Conservation (phyloP, 2,797 vertebrate genomes). For the Chanos chanos region DNA sequence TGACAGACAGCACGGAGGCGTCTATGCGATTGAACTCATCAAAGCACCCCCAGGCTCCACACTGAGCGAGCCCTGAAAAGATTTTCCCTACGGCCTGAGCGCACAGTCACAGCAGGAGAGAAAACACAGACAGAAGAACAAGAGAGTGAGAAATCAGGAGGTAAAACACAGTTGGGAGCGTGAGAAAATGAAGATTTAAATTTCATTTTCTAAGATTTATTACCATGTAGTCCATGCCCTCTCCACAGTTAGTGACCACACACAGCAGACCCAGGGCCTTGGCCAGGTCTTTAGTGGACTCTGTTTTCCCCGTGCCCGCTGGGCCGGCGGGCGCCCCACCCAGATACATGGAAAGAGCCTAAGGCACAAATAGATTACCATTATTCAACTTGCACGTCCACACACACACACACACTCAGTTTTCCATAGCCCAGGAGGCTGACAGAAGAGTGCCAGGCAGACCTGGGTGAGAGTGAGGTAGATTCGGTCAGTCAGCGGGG, state of each 20-base stretch:
- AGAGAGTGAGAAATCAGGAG: not conserved
- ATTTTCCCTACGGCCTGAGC: slow-evolving; percentile 94
- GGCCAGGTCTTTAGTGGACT: slow-evolving; percentile 96
- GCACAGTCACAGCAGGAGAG: no score
- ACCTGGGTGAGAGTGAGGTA: slow-evolving; percentile 98
- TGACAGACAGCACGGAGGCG: slow-evolving; percentile 94
- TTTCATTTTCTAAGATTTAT: slow-evolving; percentile 36
- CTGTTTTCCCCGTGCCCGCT: slow-evolving; percentile 94
- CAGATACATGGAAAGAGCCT: slow-evolving; percentile 99
- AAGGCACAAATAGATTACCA: slow-evolving; percentile 7
- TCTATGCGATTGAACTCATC: slow-evolving; percentile 98
- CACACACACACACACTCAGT: no score
- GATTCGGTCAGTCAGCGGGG: slow-evolving; percentile 92
- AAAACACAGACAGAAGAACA: not conserved
- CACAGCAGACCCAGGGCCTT: slow-evolving; percentile 94
- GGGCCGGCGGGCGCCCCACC: slow-evolving; percentile 94
- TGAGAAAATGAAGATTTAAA: no score
- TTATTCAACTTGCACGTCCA: not conserved
- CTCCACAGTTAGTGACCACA: slow-evolving; percentile 95
- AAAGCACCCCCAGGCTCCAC: slow-evolving; percentile 97
- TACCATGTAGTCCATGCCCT: slow-evolving; percentile 98
- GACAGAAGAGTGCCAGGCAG: no score
- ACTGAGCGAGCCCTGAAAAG: slow-evolving; percentile 91
- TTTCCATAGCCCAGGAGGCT: no score
- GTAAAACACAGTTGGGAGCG: not conserved